phyloP scores from a whole-genome alignment of 2,797 vertebrate genomes.

The Tragelaphus eurycerus region DNA sequence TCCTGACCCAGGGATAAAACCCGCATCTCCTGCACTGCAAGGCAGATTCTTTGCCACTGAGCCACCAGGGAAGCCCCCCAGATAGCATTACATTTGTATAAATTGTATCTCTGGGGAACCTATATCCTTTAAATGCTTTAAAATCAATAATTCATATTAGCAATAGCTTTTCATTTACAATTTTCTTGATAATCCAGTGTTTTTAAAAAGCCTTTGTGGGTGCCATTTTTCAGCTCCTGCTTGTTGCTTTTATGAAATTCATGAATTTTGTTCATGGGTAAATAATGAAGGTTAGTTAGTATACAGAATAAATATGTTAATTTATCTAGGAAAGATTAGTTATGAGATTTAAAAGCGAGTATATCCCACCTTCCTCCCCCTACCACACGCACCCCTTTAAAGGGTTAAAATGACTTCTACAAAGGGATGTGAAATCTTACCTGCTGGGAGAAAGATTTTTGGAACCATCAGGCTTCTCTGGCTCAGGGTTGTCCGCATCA shows the following conservation, averaged over 20 bases:
- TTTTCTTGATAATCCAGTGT: not conserved
- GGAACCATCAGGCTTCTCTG: slow-evolving; percentile 88
- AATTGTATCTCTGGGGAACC: slow-evolving; percentile 14
- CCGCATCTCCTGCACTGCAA: not conserved
- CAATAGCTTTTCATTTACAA: not conserved
- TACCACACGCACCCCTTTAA: fast-evolving
- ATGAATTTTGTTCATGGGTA: not conserved
- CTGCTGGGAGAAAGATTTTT: slow-evolving; percentile 91
- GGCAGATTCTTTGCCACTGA: not conserved
- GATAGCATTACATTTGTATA: slow-evolving; percentile 2
- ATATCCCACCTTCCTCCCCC: too few species aligned
- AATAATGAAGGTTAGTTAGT: not conserved
- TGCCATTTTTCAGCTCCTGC: not conserved
- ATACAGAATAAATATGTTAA: not conserved
- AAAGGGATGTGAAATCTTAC: slow-evolving; percentile 80
- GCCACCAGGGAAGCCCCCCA: not conserved
- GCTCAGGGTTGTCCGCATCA: slow-evolving; percentile 87
- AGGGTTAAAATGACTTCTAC: not conserved
- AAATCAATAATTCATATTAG: not conserved
- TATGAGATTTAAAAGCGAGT: not conserved
- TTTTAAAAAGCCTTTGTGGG: not conserved
- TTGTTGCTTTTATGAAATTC: slow-evolving; percentile 33
- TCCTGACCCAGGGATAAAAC: not conserved
- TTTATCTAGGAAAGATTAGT: not conserved
- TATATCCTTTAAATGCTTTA: slow-evolving; percentile 14